phyloP scores from a whole-genome alignment of 2,888 invertebrate genomes.

The Bellardia pandia region DNA sequence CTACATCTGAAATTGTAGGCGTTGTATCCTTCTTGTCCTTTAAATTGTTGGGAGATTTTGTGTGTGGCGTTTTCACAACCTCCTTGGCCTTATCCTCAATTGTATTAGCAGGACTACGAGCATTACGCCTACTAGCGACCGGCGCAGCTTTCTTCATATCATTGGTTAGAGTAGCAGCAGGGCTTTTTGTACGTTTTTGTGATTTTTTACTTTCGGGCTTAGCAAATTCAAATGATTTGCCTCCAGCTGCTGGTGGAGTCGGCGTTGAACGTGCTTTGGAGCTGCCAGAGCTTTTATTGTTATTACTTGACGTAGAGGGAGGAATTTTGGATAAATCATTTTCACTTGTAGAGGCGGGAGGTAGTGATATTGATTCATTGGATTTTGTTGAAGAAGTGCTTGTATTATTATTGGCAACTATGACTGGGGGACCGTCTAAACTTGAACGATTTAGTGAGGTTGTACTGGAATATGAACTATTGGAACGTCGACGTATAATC shows the following conservation, averaged over 20 bases:
- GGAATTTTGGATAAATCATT: conserved; percentile 21
- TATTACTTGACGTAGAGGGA: conserved; percentile 22
- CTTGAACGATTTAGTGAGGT: conserved; percentile 88
- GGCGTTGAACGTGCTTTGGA: conserved; percentile 61
- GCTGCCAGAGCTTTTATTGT: conserved; percentile 60
- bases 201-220: conserved; percentile 80
- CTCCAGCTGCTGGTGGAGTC: conserved; percentile 46
- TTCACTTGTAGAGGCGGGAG: conserved; percentile 38
- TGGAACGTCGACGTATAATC: conserved; percentile 92
- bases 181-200: conserved; percentile 75
- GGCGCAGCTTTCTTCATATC: conserved; percentile 78
- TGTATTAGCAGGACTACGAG: conserved; percentile 64
- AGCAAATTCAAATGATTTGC: conserved; percentile 81
- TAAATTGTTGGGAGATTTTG: conserved; percentile 10
- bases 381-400: conserved; percentile 60
- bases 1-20: conserved; percentile 64
- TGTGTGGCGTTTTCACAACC: conserved; percentile 31
- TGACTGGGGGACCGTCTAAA: conserved; percentile 79
- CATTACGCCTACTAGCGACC: conserved; percentile 48
- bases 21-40: conserved; percentile 59
- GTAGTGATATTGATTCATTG: conserved; percentile 53
- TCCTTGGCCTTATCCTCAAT: conserved; percentile 67
- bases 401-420: conserved; percentile 42
- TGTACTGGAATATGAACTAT: conserved; percentile 91
- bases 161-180: conserved; percentile 79